Conservation (phyloP, 1,140 invertebrate genomes). For the Drosophila tani region DNA sequence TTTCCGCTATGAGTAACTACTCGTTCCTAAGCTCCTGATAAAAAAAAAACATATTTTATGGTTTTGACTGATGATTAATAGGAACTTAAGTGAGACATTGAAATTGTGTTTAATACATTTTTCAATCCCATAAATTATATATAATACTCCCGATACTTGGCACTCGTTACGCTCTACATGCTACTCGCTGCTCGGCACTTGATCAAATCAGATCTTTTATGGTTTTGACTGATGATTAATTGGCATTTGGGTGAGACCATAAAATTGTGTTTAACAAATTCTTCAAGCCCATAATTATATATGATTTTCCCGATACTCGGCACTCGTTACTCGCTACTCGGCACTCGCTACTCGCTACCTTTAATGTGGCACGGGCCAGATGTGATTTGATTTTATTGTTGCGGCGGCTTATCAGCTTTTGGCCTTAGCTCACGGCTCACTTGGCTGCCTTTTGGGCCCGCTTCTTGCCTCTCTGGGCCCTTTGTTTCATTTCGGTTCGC, state of each 20-base stretch:
- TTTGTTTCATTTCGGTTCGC: slow-evolving; percentile 3
- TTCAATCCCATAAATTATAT: too few relatives aligned
- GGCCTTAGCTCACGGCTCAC: slow-evolving; percentile 47
- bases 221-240: too few relatives aligned
- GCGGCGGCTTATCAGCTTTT: slow-evolving; percentile 77
- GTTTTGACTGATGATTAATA: too few relatives aligned
- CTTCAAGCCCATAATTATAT: not conserved
- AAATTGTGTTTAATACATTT: not conserved
- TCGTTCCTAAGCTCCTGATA: too few relatives aligned
- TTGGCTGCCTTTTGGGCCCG: slow-evolving; percentile 38
- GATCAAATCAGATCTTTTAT: too few relatives aligned
- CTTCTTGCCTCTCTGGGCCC: slow-evolving; percentile 2
- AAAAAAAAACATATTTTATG: too few relatives aligned
- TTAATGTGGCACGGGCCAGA: slow-evolving; percentile 29
- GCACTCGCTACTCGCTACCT: not conserved
- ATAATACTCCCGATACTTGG: too few relatives aligned
- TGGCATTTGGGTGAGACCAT: not conserved
- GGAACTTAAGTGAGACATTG: not conserved
- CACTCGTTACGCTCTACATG: too few relatives aligned
- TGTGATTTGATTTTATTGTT: slow-evolving; percentile 82
- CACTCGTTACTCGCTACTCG: not conserved
- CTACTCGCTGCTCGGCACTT: not conserved
- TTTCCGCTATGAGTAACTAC: too few relatives aligned
- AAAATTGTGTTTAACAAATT: not conserved
- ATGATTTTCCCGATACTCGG: not conserved